These are phyloP conservation scores for Glyptemys insculpta DNA, from an alignment of 2,797 vertebrate species.

Conservation along the genomic window DNA sequence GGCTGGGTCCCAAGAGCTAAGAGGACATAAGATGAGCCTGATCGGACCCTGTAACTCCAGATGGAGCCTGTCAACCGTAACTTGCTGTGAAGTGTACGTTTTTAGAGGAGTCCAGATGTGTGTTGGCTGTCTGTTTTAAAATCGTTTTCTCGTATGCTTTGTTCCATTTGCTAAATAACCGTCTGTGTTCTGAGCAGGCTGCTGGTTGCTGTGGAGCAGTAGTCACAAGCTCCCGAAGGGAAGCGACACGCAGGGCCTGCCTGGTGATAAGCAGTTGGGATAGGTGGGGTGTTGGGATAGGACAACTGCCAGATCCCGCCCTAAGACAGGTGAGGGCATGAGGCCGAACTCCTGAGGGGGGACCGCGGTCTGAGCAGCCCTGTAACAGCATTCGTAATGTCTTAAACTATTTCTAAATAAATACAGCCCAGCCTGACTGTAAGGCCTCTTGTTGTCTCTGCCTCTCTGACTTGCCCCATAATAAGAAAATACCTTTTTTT, in stretches of 20 bases:
- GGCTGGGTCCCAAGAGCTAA: background rate
- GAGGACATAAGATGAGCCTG: background rate
- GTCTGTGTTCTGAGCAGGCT: background rate
- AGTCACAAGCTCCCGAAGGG: background rate
- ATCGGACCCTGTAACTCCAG: no score
- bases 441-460: background rate
- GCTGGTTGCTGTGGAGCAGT: background rate
- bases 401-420: no score
- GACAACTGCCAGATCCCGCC: background rate
- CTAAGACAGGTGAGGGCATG: background rate
- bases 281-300: background rate
- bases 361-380: no score
- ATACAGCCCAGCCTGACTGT: background rate
- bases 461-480: fast-evolving
- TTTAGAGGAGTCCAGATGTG: background rate
- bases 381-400: no score
- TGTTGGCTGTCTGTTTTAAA: background rate
- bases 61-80: no score
- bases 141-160: background rate
- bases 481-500: background rate
- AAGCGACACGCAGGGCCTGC: background rate
- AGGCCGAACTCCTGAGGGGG: no score
- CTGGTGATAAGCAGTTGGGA: background rate
- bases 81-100: background rate
- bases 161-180: background rate